Evolutionary conservation across 2,797 vertebrate genomes (phyloP), one percentile per base, ranked within the genome.

Genomic region (Crypturellus tataupa): DNA sequence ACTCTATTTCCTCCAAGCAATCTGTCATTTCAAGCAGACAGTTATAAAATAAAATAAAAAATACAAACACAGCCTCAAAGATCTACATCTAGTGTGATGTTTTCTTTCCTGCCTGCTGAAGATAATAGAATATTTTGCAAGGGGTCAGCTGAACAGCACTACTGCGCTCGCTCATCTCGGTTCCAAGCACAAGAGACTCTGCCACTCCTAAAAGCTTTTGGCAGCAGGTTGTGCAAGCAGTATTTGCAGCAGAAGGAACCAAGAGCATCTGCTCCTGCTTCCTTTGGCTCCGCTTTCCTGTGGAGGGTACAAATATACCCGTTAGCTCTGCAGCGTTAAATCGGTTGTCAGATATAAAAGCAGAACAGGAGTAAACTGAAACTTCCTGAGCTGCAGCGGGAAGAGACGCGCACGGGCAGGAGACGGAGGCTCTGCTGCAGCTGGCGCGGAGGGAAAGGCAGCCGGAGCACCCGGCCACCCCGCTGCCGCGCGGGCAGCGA

Each of bases 91-190:
- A 5, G 23, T 8, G 68, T 35, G n/a, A 49, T 0, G 0, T 31
- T 63, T 69, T 12, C 65, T 55, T 12, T 35, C 70, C 80, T 12
- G 68, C 23, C 68, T 42, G 12, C 46, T 15, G 2, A 10, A 78
- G 53, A 1, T 1, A 6, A 47, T 1, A 33, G 70, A 39, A 23
- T 40, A 27, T 27, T 21, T 1, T 71, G 80, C 60, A 2, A 1
- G 2, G 64, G 64, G 53, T 44, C 58, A 53, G 80, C 2, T 0
- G 8, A 29, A 6, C 21, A 69, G 35, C 16, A 63, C 51, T 19
- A 8, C 40, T 42, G 40, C 15, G 60, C 0, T 5, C 51, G 1
- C 12, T 1, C 10, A 71, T 21, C 37, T 20, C 21, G 0, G 27
- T 47, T 15, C 58, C 53, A 31, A 1, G 39, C 10, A 2, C 27